Evolutionary conservation across 2,113 vertebrate species (phyloP).

Genomic region (Neolamprologus hecqui): DNA sequence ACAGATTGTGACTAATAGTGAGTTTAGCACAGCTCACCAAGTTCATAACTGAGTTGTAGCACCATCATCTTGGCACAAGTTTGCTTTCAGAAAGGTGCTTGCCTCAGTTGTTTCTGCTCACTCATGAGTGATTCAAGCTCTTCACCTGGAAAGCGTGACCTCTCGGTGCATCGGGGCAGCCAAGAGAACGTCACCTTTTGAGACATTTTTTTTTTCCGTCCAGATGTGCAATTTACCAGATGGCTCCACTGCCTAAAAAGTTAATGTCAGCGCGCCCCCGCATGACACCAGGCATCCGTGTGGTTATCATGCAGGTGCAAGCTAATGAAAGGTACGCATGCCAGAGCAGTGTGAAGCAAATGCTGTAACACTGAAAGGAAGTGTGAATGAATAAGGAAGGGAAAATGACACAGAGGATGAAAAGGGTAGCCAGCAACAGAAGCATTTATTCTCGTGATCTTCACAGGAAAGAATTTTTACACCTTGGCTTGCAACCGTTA

Average conservation of each 20-base stretch:
- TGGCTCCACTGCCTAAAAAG: not conserved
- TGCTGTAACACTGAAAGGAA: not conserved
- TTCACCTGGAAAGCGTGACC: not conserved
- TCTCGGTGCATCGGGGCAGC: not conserved
- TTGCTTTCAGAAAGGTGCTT: slow-evolving; percentile 1
- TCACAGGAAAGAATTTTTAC: not conserved
- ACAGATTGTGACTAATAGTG: slow-evolving; percentile 19
- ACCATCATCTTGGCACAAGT: slow-evolving; percentile 8
- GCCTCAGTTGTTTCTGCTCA: slow-evolving; percentile 20
- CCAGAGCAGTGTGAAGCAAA: not conserved
- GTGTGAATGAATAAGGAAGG: not conserved
- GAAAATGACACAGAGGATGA: not conserved
- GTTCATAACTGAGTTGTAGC: slow-evolving; percentile 27
- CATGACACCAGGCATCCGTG: not conserved
- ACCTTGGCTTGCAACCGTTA: slow-evolving; percentile 1
- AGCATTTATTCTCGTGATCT: not conserved
- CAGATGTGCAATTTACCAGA: slow-evolving; percentile 1
- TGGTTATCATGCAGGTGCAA: slow-evolving; percentile 1
- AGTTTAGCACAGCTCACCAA: slow-evolving; percentile 23
- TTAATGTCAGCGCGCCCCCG: not conserved
- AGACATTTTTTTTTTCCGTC: not conserved
- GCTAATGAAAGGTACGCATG: slow-evolving; percentile 1
- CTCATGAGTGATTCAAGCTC: not conserved
- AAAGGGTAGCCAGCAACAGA: not conserved
- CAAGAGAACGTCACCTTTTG: not conserved